Percentiles rank a stretch among this genome's conserved stretches.
These are phyloP conservation scores for Cladorhizidae sp. DNA, from an alignment of 37 sponge, comb jelly and placozoan genomes.

Conservation along the genomic window DNA sequence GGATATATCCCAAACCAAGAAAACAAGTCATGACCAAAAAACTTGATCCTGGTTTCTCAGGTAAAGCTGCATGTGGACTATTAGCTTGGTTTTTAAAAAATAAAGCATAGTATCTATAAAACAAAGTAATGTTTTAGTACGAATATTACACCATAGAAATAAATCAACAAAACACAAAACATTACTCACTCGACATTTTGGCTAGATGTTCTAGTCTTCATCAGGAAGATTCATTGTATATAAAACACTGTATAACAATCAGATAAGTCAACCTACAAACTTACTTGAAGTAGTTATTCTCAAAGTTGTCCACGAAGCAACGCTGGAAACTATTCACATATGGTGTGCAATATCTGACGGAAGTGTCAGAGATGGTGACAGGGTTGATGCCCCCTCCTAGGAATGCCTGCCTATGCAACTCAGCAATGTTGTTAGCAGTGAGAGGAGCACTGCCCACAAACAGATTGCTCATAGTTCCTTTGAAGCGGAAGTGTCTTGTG, in stretches of 20 bases:
- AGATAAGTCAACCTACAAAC: neutral
- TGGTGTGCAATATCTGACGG: slow-evolving; percentile 48
- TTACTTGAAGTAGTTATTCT: slow-evolving; percentile 41
- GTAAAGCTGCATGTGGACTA: too few relatives aligned
- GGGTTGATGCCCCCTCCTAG: slow-evolving; percentile 12
- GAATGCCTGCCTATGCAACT: slow-evolving; percentile 31
- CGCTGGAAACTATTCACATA: slow-evolving; percentile 6
- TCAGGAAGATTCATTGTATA: too few relatives aligned
- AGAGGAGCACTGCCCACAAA: slow-evolving; percentile 60
- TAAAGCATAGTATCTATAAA: too few relatives aligned
- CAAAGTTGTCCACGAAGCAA: slow-evolving; percentile 42
- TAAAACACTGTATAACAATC: neutral
- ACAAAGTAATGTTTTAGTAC: too few relatives aligned
- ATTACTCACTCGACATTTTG: too few relatives aligned
- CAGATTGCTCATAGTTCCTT: slow-evolving; percentile 68
- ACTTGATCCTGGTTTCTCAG: too few relatives aligned
- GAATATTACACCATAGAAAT: too few relatives aligned
- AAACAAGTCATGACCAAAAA: too few relatives aligned
- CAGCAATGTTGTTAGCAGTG: slow-evolving; percentile 27
- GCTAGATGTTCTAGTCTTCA: too few relatives aligned
- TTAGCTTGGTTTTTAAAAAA: too few relatives aligned
- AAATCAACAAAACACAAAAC: too few relatives aligned
- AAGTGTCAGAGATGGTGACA: neutral
- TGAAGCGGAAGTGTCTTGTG: slow-evolving; percentile 67
- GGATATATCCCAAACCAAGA: too few relatives aligned